Evolutionary conservation across 2,888 invertebrate species (phyloP), one percentile per base, ranked within the genome.

Genomic region (Nemoura dubitans): DNA sequence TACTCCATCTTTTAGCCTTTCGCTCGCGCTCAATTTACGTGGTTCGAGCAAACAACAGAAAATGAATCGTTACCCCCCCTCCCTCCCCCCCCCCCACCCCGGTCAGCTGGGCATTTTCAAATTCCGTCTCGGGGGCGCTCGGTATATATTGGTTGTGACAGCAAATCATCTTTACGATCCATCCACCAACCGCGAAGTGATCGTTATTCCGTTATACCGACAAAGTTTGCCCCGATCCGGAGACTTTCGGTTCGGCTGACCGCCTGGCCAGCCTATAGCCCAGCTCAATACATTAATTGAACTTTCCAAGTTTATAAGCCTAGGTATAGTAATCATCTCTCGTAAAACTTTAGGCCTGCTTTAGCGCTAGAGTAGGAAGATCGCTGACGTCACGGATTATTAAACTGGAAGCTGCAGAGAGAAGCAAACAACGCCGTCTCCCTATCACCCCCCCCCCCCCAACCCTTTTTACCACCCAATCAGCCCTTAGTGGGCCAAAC

Each of bases 301-400:
- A 76, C 76, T 76, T 76, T 76, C n/a, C 26, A 26, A 78, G 78
- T 14, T 78, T 14, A 78, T 26, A 78, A 78, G 78, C 78, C 78
- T 14, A 14, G 26, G 78, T 78, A 14, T 14, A 14, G 10, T 78
- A 78, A 78, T 78, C 78, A 10, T 59, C 59, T 59, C 59, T 59
- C 78, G 28, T 14, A 78, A 78, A 78, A 78, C 28, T 78, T 28
- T 78, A 78, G 78, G 59, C 59, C 78, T 10, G 36, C 36, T 36
- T 10, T 36, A 36, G 36, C 36, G 36, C 36, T 36, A 36, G 36
- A 3, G 36, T n/a, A n/a, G 25, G 25, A 27, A 78, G 78, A 78
- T 26, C 78, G 78, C 78, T 78, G 78, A 78, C 78, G 78, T 78
- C 78, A 78, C 78, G 27, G 78, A 78, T 14, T 78, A 76, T 76